Evolutionary conservation across 2,888 invertebrate species (phyloP).

Genomic region (Scaptomyza polygonia): DNA sequence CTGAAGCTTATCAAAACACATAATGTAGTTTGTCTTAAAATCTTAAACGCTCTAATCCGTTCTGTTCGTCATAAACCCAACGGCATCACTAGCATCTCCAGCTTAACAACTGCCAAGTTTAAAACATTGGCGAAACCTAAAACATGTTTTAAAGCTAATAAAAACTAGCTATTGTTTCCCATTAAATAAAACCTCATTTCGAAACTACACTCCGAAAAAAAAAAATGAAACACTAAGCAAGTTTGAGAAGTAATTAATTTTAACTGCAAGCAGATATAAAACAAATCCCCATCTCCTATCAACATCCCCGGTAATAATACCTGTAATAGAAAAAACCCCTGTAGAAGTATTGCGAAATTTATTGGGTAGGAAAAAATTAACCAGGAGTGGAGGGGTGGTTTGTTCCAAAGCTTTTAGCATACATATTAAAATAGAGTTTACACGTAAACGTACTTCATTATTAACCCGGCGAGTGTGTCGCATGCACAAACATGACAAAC

Average conservation of each 20-base stretch:
- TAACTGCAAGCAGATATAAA: conserved; percentile 18
- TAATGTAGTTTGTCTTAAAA: too few relatives aligned
- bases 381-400: not conserved
- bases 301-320: not conserved
- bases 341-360: conserved; percentile 9
- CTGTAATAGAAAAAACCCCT: conserved; percentile 10
- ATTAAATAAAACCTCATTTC: not conserved
- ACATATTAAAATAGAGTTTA: conserved; percentile 79
- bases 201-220: not conserved
- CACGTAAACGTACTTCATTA: conserved; percentile 78
- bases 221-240: not conserved
- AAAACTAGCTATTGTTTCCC: not conserved
- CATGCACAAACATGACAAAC: conserved; percentile 73
- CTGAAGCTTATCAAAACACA: too few relatives aligned
- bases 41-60: too few relatives aligned
- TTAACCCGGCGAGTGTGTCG: conserved; percentile 77
- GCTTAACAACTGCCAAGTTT: not conserved
- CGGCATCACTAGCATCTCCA: too few relatives aligned
- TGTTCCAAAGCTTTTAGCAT: conserved; percentile 65
- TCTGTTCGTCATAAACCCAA: too few relatives aligned
- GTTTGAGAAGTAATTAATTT: conserved; percentile 47
- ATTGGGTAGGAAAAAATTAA: not conserved
- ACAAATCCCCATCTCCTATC: not conserved
- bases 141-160: not conserved
- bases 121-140: not conserved